Conservation (phyloP, 2,888 invertebrate species). For the Bellardia bayeri region DNA sequence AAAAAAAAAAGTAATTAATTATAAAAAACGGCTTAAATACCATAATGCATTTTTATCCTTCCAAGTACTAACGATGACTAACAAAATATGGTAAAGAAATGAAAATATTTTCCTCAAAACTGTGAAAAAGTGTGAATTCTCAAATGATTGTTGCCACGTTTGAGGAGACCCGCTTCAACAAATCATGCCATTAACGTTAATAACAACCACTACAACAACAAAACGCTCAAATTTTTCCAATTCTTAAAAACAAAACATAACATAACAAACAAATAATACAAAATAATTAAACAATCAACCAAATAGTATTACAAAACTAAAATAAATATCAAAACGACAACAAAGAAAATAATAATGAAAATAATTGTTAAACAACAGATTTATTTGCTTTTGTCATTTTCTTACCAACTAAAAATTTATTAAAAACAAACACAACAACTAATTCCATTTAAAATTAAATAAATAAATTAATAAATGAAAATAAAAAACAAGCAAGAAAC, state of each 20-base stretch:
- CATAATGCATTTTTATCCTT: slow-evolving; percentile 72
- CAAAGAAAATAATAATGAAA: slow-evolving; percentile 9
- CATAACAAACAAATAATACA: slow-evolving; percentile 35
- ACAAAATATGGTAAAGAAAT: slow-evolving; percentile 45
- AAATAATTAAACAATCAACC: slow-evolving; percentile 68
- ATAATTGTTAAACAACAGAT: slow-evolving; percentile 36
- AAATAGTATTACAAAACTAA: slow-evolving; percentile 67
- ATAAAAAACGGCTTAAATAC: slow-evolving; percentile 51
- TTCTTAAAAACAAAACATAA: slow-evolving; percentile 52
- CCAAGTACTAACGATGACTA: slow-evolving; percentile 75
- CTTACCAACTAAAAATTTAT: slow-evolving; percentile 45
- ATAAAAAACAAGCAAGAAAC: slow-evolving; percentile 32
- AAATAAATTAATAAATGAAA: slow-evolving; percentile 29
- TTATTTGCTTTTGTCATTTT: slow-evolving; percentile 53
- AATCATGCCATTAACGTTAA: slow-evolving; percentile 27
- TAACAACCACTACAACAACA: slow-evolving; percentile 19
- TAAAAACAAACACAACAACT: background rate
- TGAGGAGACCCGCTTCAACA: slow-evolving; percentile 16
- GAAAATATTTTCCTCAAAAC: slow-evolving; percentile 44
- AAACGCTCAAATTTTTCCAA: slow-evolving; percentile 71
- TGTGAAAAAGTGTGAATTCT: slow-evolving; percentile 2
- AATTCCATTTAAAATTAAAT: slow-evolving; percentile 56
- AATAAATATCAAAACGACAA: slow-evolving; percentile 3
- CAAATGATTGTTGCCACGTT: slow-evolving; percentile 1
- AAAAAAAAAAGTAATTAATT: background rate